A percentile compares a stretch with the other conserved stretches of the same genome.
Conservation (phyloP, 2,113 vertebrate species). For the Sula dactylatra region DNA sequence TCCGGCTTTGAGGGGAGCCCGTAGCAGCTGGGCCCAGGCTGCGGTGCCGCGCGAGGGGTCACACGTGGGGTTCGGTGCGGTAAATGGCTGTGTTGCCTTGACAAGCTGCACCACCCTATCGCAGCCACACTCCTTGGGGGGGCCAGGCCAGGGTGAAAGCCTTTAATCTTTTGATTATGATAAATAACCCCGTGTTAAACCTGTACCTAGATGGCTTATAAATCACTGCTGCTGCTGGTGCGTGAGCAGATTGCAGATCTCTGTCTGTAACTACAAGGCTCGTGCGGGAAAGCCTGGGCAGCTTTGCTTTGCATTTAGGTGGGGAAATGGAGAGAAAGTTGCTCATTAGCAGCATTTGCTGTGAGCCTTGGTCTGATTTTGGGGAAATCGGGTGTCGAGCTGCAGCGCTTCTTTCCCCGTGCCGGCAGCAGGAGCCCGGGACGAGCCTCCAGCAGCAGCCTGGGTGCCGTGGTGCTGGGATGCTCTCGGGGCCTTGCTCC, state of each 20-base stretch:
- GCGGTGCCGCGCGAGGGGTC: not conserved
- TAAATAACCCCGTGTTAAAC: not conserved
- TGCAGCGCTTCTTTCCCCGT: not conserved
- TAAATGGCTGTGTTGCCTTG: not conserved
- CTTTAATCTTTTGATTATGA: conserved; percentile 19
- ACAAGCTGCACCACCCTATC: not conserved
- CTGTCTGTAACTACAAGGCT: not conserved
- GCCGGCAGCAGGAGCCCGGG: rapidly evolving
- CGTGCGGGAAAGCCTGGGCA: not conserved
- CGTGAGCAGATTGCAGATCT: not conserved
- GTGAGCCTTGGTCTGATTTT: not conserved
- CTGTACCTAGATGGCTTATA: not conserved
- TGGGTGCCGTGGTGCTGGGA: not conserved
- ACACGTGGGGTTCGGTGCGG: rapidly evolving
- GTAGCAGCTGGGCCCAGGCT: rapidly evolving
- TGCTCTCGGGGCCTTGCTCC: not conserved
- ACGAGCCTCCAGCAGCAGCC: not conserved
- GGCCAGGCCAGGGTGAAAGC: not conserved
- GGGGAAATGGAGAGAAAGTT: not conserved
- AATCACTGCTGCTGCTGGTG: not conserved
- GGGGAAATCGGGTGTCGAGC: not conserved
- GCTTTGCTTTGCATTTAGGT: not conserved
- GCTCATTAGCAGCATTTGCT: rapidly evolving
- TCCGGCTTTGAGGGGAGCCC: not conserved
- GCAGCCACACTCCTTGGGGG: not conserved